A percentile compares a stretch with the other conserved stretches of the same genome.
Conservation (phyloP, 1,140 invertebrate species). For the Megathymus violae region DNA sequence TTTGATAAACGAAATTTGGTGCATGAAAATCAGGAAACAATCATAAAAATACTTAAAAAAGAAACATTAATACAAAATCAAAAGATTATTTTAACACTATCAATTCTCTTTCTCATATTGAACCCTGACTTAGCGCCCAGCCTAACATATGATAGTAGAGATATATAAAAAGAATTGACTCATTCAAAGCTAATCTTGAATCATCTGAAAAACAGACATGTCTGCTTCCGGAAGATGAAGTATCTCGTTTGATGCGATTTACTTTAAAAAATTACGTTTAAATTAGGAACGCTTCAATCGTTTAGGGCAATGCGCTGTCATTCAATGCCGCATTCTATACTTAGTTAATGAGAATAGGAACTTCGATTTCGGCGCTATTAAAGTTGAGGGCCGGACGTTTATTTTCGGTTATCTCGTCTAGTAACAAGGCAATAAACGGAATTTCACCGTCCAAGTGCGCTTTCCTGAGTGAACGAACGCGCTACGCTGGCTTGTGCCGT, state of each 20-base stretch:
- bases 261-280: slow-evolving; percentile 12
- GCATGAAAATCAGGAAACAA: too few species aligned
- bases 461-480: slow-evolving; percentile 77
- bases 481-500: slow-evolving; percentile 55
- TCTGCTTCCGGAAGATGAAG: slow-evolving; percentile 25
- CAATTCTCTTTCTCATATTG: too few species aligned
- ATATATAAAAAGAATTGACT: neutral
- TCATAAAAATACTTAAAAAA: too few species aligned
- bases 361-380: slow-evolving; percentile 68
- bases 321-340: slow-evolving; percentile 24
- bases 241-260: slow-evolving; percentile 25
- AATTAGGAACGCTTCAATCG: slow-evolving; percentile 5
- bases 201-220: slow-evolving; percentile 16
- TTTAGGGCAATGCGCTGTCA: slow-evolving; percentile 29
- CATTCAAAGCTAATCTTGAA: neutral
- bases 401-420: slow-evolving; percentile 64
- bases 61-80: too few species aligned
- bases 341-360: slow-evolving; percentile 73
- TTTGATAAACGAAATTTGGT: too few species aligned
- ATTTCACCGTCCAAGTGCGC: slow-evolving; percentile 47
- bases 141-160: neutral
- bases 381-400: slow-evolving; percentile 64
- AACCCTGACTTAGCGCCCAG: too few species aligned
- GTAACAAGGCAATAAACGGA: slow-evolving; percentile 67
- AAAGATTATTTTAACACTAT: too few species aligned